Evolutionary conservation across 2,797 vertebrate species (phyloP), one percentile per base, ranked within the genome.

Genomic region (Crax fasciolata): DNA sequence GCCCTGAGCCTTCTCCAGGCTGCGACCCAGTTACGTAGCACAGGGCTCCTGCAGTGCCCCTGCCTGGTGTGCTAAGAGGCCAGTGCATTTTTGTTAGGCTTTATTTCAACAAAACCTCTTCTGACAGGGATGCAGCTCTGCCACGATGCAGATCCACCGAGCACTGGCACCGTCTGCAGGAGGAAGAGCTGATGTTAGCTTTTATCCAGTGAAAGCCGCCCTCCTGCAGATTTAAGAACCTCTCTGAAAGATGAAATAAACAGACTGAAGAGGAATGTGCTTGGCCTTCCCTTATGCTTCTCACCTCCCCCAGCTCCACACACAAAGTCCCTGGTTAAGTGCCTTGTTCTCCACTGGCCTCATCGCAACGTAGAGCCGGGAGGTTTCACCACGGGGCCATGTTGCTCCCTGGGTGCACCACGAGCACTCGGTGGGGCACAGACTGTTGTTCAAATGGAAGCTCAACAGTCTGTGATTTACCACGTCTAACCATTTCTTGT

Each of bases 341-440:
- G n/a, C 6, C 8, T 19, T 43, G 10, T 13, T 30, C 49, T 74
- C 20, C 15, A 1, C 32, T 39, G n/a, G 38, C 30, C 46, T 46
- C 12, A 15, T 18, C 39, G 11, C 27, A 48, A 9, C 32, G 49
- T n/a, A 10, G 57, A 61, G 3, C 38, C 48, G 61, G 72, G 48
- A 17, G 15, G 19, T 41, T 39, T 55, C 32, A 24, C 30, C 10
- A 15, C 3, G 48, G 13, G 2, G 14, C 7, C 5, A 20, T 3
- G 15, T 4, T 1, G 15, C 48, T 16, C 14, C 1, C 2, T 2
- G 20, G 57, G 20, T 12, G 3, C 11, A 20, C 51, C 38, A 19
- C 0, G 4, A 54, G 43, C 0, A 2, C 52, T 41, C 14, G 3
- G 24, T 9, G 18, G 61, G 32, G 28, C 54, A 61, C 2, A 25